Base-by-base conservation (phyloP, 2,888 invertebrate genomes). In the Tachina fera region DNA sequence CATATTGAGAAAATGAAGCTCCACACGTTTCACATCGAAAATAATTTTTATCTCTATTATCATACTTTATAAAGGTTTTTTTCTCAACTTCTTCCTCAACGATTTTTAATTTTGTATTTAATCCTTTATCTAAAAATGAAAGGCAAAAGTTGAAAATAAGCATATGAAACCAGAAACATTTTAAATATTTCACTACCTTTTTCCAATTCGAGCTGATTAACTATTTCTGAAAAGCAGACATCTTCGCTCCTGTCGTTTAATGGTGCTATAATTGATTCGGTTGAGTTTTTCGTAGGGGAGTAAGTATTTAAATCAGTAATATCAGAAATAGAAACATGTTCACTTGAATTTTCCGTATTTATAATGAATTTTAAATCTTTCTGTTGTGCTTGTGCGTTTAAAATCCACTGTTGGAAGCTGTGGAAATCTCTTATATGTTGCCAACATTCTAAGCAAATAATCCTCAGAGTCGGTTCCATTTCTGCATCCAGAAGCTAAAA, bases 391-490 rank as follows among this genome's bases (percentile, higher is more conserved):
- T 71, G 82, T 6, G 76, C 70, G 65, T 71, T 58, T 19, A 82
- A 6, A 51, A 82, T 58, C 70, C 76, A 65, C 8, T 70, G 22
- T 49, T 76, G 82, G 71, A 76, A 82, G 9, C 22, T 76, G 43
- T 82, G 61, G 51, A 82, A 82, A 22, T 82, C 47, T 5, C 1
- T 41, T 22, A 82, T 82, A 47, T 65, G 82, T 49, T 76, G 70
- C 82, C 82, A 82, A 49, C 82, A 82, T 43, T 76, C 63, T 13
- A 53, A 4, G 16, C 82, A 82, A 16, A 82, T 76, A 10, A 71
- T 60, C 13, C 56, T 47, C 22, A 16, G 13, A 5, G 9, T 10
- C 19, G 56, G 9, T 16, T 67, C 39, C 1, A 16, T 31, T 49
- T 14, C 58, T 19, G 13, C 47, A 47, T 82, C 56, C 22, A 76